phyloP scores from a whole-genome alignment of 2,797 vertebrate species.

The Glossophaga mutica region DNA sequence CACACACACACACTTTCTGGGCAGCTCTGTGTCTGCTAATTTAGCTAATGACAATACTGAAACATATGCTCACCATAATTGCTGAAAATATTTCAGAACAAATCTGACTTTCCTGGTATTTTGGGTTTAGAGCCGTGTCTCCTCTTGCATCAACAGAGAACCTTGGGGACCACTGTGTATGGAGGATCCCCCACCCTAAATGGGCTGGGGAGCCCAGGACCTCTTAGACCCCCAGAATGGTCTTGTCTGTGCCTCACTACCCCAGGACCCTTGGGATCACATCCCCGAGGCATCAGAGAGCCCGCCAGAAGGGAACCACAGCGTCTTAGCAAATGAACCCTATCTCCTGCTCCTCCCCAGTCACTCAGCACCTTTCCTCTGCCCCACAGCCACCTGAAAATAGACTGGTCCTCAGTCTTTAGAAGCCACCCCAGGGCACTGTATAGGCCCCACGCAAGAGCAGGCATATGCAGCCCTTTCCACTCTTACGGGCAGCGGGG shows the following conservation, averaged over 20 bases:
- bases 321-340: constrained; percentile 18
- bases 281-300: not conserved
- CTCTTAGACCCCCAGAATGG: not conserved
- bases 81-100: constrained; percentile 79
- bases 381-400: constrained; percentile 12
- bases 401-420: not conserved
- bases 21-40: constrained; percentile 73
- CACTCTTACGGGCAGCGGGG: not conserved
- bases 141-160: constrained; percentile 73
- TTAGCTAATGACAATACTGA: constrained; percentile 67
- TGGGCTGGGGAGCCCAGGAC: not conserved
- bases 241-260: constrained; percentile 37
- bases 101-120: constrained; percentile 82
- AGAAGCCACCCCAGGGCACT: not conserved
- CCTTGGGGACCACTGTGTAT: constrained; percentile 55
- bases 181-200: constrained; percentile 24
- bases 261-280: constrained; percentile 35
- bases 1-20: constrained; percentile 6
- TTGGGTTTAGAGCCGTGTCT: constrained; percentile 74
- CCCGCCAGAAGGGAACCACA: constrained; percentile 4
- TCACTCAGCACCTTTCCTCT: not conserved
- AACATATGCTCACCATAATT: constrained; percentile 81
- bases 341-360: not conserved
- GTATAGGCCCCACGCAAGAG: not conserved
- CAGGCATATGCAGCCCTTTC: not conserved